Evolutionary conservation across 2,113 vertebrate genomes (phyloP), one percentile per base, ranked within the genome.

Genomic region (Bubo blakistoni): DNA sequence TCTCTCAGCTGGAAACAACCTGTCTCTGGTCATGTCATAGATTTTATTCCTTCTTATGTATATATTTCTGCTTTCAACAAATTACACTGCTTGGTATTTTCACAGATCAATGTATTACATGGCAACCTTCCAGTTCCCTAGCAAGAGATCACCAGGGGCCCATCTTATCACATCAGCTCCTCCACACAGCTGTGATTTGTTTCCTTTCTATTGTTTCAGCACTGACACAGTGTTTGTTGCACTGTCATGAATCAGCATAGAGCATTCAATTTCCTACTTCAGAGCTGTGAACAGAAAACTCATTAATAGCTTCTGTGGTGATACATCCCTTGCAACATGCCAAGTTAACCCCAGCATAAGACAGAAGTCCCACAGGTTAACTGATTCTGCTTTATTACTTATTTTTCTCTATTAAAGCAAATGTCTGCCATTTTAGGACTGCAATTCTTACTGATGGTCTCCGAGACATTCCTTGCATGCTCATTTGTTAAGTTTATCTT

Each of bases 171-270:
- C 26, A 30, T 88, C 86, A 76, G 90, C 93, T 94, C 86, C 86
- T 91, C 74, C 85, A 88, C 86, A 77, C 66, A 96, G 88, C 84
- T 84, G 63, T 61, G 88, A 74, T 73, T 94, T 88, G 72, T 96
- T 88, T 85, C 73, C 84, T 81, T 92, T 58, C 85, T 62, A 81
- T 46, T 88, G 36, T 81, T 92, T 36, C 72, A 91, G 51, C 73
- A 76, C 34, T 70, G 34, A 90, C 86, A 90, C 38, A 89, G 9
- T 47, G 58, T 90, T 79, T 83, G 63, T 57, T 77, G 63, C 63
- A 42, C 55, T 73, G n/a, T 18, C 44, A n/a, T 57, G 42, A 88
- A 89, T 46, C 52, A 85, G 40, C 5, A 32, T 4, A 49, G 34
- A 58, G 30, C 30, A 66, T 54, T 92, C n/a, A 51, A 89, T 72